phyloP scores from a whole-genome alignment of 2,888 invertebrate species.

The Lasioglossum oenotherae region DNA sequence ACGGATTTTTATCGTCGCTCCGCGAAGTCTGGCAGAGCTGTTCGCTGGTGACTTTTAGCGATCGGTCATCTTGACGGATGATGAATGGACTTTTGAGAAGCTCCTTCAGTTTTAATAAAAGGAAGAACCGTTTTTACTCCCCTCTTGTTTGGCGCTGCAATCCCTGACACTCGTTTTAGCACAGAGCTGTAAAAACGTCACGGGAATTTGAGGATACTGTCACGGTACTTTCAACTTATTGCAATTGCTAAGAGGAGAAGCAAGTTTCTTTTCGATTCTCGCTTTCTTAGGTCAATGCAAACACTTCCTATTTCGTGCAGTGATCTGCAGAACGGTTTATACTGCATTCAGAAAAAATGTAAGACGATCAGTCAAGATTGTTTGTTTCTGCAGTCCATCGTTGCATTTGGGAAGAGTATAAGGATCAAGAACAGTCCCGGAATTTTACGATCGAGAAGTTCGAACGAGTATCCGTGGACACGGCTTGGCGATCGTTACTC shows the following conservation, averaged over 20 bases:
- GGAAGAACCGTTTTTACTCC: not conserved
- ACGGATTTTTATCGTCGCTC: not conserved
- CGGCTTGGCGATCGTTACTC: not conserved
- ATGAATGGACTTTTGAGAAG: not conserved
- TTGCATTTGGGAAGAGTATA: not conserved
- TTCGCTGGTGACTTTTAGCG: not conserved
- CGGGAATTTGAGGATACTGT: not conserved
- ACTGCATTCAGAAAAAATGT: not conserved
- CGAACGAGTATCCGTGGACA: not conserved
- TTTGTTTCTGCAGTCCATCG: not conserved
- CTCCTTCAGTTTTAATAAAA: not conserved
- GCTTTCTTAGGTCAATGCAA: not conserved
- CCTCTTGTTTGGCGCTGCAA: not conserved
- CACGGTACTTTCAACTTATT: not conserved
- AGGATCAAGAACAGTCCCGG: not conserved
- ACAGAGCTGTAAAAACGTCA: not conserved
- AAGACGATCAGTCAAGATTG: not conserved
- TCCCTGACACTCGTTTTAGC: not conserved
- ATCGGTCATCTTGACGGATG: not conserved
- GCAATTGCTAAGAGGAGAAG: not conserved
- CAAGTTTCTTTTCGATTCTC: not conserved
- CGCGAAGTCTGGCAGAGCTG: not conserved
- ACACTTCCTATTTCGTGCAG: not conserved
- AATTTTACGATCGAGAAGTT: not conserved
- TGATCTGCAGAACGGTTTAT: not conserved